Percentiles rank a stretch among this genome's conserved stretches.
These are phyloP conservation scores for Characodon lateralis DNA, from an alignment of 2,797 vertebrate genomes.

Conservation along the genomic window DNA sequence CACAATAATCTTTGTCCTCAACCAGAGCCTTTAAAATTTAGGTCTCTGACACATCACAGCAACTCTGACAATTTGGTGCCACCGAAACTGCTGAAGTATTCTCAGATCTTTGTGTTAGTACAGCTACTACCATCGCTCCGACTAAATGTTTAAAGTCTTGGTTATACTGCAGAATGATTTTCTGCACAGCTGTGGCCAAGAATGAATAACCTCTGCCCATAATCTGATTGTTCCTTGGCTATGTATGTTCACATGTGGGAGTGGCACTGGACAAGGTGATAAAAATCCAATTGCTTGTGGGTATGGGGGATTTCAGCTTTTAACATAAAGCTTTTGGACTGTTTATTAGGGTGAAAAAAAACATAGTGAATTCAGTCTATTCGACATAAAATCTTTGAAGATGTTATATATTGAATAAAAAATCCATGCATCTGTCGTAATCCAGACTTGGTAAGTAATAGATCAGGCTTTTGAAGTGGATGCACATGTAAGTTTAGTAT, in stretches of 20 bases:
- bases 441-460: neutral
- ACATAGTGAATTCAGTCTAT: neutral
- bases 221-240: neutral
- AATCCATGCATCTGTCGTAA: neutral
- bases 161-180: conserved; percentile 10
- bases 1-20: conserved; percentile 69
- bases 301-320: neutral
- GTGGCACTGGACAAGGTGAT: neutral
- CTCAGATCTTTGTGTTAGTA: conserved; percentile 6
- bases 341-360: neutral
- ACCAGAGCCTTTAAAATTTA: conserved; percentile 41
- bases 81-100: neutral
- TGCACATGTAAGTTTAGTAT: neutral
- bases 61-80: conserved; percentile 9
- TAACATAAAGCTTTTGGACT: neutral
- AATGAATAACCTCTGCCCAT: neutral
- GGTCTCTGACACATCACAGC: conserved; percentile 23
- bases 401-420: neutral
- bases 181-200: neutral
- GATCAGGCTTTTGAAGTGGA: neutral
- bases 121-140: neutral
- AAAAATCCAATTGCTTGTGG: neutral
- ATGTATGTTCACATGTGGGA: neutral
- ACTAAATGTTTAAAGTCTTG: conserved; percentile 3
- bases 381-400: neutral